Conservation (phyloP, 1,140 invertebrate species). For the Propsilocerus akamusi region DNA sequence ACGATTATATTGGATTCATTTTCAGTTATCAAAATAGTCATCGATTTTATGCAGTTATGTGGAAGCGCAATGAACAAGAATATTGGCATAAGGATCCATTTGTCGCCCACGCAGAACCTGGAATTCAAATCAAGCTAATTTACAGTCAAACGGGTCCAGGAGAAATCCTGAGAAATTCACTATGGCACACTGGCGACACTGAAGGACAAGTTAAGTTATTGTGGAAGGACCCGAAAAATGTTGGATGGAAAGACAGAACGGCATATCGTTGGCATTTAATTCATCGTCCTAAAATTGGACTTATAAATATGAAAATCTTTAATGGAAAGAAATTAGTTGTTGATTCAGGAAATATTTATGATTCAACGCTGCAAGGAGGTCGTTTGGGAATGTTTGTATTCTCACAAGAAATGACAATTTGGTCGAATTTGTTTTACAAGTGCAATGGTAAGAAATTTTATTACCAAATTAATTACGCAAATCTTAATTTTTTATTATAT, state of each 20-base stretch:
- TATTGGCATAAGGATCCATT: slow-evolving; percentile 89
- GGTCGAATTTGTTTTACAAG: slow-evolving; percentile 87
- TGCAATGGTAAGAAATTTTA: slow-evolving; percentile 59
- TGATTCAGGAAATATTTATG: slow-evolving; percentile 86
- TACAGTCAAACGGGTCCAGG: slow-evolving; percentile 83
- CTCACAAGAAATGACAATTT: slow-evolving; percentile 93
- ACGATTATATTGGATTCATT: slow-evolving; percentile 92
- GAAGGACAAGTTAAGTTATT: slow-evolving; percentile 73
- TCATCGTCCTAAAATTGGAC: slow-evolving; percentile 77
- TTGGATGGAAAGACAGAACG: slow-evolving; percentile 80
- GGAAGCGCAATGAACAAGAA: slow-evolving; percentile 86
- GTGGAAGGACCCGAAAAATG: slow-evolving; percentile 81
- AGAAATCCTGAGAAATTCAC: slow-evolving; percentile 68
- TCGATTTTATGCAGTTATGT: slow-evolving; percentile 90
- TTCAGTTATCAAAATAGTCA: slow-evolving; percentile 88
- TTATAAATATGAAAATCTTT: slow-evolving; percentile 71
- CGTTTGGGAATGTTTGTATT: slow-evolving; percentile 88
- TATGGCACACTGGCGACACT: slow-evolving; percentile 88
- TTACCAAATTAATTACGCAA: neutral
- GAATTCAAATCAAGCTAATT: slow-evolving; percentile 84
- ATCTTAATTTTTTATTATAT: neutral
- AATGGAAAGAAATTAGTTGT: slow-evolving; percentile 76
- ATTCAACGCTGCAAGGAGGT: slow-evolving; percentile 74
- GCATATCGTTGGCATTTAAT: slow-evolving; percentile 86
- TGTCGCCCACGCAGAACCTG: slow-evolving; percentile 78